Base-by-base conservation (phyloP, 2,797 vertebrate genomes). In the Melanogrammus aeglefinus region DNA sequence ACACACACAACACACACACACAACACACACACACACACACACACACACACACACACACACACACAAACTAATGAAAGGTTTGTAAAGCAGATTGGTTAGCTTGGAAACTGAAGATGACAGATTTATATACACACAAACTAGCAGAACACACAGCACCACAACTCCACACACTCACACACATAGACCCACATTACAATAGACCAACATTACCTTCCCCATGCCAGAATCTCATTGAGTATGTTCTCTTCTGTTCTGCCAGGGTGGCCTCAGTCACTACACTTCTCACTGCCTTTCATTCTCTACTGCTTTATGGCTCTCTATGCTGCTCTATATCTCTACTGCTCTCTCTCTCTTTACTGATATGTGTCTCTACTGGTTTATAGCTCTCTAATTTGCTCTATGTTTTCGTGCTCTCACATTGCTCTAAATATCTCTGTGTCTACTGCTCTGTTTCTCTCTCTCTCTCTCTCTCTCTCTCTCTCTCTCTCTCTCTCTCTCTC, bases 161-260 rank as follows among this genome's bases (percentile, higher is more conserved):
- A 71, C 76, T 57, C 36, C 35, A 33, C 47, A 75, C 73, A 72
- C 38, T 33, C 31, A 33, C 44, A 77, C 73, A 70, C 76, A 76
- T 47, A 47, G 16, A 69, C 35, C 1, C 31, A 69, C 51, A 47
- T 76, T 38, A 57, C 51, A 75, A 76, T 47, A 47, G 10, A 69
- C 35, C 1, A 18, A 69, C 51, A 47, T 76, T 38, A 57, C 51
- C 21, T 27, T 33, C 36, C 31, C 31, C 31, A 76, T 80, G 75
- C 47, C 76, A 2, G 9, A 82, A 77, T 63, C 80, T 87, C 79
- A 77, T 75, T 86, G 74, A 18, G 75, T 84, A 78, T n/a, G 89
- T 92, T 91, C 77, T 91, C 84, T 89, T 86, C 83, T 69, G 74
- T 72, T 76, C 78, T 80, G 72, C 78, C 75, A 83, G 81, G 78